A percentile compares a stretch with the other conserved stretches of the same genome.
phyloP scores from a whole-genome alignment of 2,113 vertebrate genomes.

The Scytalopus superciliaris region DNA sequence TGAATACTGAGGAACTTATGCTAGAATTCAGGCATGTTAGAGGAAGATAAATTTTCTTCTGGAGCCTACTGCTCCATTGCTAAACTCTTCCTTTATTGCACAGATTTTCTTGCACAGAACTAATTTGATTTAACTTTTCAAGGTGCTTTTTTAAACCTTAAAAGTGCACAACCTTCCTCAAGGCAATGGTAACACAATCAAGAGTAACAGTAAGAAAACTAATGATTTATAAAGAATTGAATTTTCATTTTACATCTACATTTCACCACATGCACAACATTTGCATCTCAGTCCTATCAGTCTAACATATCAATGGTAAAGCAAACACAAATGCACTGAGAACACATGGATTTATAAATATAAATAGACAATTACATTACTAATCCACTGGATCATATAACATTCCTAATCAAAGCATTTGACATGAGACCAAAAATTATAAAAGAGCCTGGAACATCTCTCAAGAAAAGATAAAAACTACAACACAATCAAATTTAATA shows the following conservation, averaged over 20 bases:
- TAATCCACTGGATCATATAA: neutral
- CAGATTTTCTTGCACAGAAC: neutral
- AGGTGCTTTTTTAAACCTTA: neutral
- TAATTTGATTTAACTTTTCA: neutral
- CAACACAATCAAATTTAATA: neutral
- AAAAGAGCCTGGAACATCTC: neutral
- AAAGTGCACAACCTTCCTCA: neutral
- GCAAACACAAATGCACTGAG: neutral
- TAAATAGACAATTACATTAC: neutral
- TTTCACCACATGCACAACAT: neutral
- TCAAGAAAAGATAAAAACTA: neutral
- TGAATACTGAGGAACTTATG: neutral
- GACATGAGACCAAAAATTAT: neutral
- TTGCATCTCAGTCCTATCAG: neutral
- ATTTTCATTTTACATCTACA: neutral
- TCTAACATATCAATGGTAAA: neutral
- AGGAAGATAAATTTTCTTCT: neutral
- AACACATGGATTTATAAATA: conserved; percentile 6
- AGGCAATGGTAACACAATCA: neutral
- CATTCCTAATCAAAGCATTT: conserved; percentile 27
- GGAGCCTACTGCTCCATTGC: neutral
- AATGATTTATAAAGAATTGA: neutral
- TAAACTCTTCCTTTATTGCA: neutral
- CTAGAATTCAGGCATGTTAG: neutral
- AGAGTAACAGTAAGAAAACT: neutral